Evolutionary conservation across 2,113 vertebrate genomes (phyloP).

Genomic region (Chionomys nivalis): DNA sequence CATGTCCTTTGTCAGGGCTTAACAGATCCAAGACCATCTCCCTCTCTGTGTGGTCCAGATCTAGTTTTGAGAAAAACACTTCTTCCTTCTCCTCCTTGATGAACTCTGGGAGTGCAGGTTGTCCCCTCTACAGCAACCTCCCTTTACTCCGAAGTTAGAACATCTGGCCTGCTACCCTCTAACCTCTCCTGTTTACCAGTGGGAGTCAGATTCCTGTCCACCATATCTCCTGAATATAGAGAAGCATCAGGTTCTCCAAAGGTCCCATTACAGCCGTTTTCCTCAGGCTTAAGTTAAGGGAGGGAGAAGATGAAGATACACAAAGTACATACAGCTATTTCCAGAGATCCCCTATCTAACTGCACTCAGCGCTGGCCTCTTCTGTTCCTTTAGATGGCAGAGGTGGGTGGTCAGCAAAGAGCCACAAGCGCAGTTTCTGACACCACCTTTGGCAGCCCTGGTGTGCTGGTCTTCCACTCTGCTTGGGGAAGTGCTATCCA

Average conservation of each 20-base stretch:
- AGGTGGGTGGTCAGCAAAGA: slow-evolving; percentile 67
- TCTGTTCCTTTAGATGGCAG: slow-evolving; percentile 34
- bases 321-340: background rate
- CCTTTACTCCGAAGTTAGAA: slow-evolving; percentile 12
- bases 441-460: slow-evolving; percentile 28
- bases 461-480: slow-evolving; percentile 16
- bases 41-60: slow-evolving; percentile 16
- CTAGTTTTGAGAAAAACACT: slow-evolving; percentile 10
- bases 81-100: background rate
- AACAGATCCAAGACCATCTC: background rate
- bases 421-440: slow-evolving; percentile 28
- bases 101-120: background rate
- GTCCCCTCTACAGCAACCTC: background rate
- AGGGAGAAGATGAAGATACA: background rate
- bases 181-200: slow-evolving; percentile 11
- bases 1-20: background rate
- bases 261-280: slow-evolving; percentile 42
- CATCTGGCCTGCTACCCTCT: background rate
- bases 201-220: slow-evolving; percentile 49
- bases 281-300: slow-evolving; percentile 26
- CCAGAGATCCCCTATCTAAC: slow-evolving; percentile 42
- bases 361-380: background rate
- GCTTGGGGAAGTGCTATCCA: background rate
- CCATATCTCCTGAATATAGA: background rate
- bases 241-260: slow-evolving; percentile 34